These are phyloP conservation scores for Torymus tubicola DNA, from an alignment of 2,888 invertebrate species.

Conservation along the genomic window DNA sequence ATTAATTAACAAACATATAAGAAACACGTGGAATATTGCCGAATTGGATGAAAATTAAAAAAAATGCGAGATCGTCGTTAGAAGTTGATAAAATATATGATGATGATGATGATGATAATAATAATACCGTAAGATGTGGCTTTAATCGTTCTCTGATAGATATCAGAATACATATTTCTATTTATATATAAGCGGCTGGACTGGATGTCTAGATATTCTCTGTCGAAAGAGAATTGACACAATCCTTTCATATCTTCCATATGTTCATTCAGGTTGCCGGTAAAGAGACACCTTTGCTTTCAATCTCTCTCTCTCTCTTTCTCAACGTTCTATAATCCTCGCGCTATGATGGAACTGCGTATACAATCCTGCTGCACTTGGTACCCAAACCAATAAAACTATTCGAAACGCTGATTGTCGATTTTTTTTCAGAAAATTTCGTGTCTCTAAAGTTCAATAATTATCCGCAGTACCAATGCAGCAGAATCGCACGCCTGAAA, in stretches of 20 bases:
- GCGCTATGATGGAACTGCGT: background rate
- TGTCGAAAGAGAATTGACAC: conserved; percentile 82
- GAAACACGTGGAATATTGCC: background rate
- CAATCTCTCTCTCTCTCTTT: background rate
- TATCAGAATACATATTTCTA: too few relatives aligned
- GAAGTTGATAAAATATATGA: too few relatives aligned
- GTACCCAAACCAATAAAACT: too few relatives aligned
- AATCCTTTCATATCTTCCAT: conserved; percentile 73
- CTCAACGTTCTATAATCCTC: background rate
- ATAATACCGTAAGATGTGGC: too few relatives aligned
- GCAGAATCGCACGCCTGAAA: too few relatives aligned
- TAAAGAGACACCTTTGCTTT: background rate
- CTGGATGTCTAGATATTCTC: conserved; percentile 81
- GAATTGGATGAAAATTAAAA: background rate
- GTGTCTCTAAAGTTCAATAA: too few relatives aligned
- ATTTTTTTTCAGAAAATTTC: too few relatives aligned
- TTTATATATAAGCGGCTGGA: conserved; percentile 62
- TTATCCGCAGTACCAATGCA: too few relatives aligned
- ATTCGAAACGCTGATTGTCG: too few relatives aligned
- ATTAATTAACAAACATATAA: conserved; percentile 28
- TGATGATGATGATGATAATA: too few relatives aligned
- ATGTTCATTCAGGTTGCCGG: conserved; percentile 5
- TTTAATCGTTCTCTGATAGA: too few relatives aligned
- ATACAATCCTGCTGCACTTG: too few relatives aligned
- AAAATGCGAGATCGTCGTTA: conserved; percentile 37